Base-by-base conservation (phyloP, 2,113 vertebrate genomes). In the Porphyrio hochstetteri region DNA sequence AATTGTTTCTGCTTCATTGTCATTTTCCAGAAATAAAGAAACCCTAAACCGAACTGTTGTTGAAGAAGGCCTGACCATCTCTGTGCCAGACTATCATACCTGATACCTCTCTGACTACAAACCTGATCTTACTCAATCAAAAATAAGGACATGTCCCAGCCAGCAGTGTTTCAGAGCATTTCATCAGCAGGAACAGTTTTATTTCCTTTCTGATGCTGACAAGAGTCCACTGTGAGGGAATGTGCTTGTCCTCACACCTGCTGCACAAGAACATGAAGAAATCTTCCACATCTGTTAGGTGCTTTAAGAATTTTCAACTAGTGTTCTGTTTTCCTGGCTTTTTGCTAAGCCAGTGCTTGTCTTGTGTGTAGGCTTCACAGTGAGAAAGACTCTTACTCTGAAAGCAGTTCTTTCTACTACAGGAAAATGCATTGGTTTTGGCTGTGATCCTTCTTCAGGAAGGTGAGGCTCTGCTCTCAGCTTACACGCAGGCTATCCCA, bases 241-340 rank as follows among this genome's bases (percentile, higher is more conserved):
- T 10, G 79, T 77, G 50, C 83, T 92, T 88, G 44, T 50, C 67
- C 70, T 94, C 88, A 72, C 91, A 91, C 77, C 92, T 92, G 48
- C 87, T 35, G 61, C 69, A 75, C 72, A 40, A 60, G 56, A 96
- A 91, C 36, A 57, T 53, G 40, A 61, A 91, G 59, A 67, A 20
- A 36, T 87, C n/a, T 77, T 89, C 55, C 29, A 70, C 3, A 25
- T 16, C n/a, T n/a, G 53, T 69, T 65, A 93, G 70, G 44, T 42
- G 53, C 86, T 82, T 89, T 15, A 65, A 65, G 86, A 61, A 16
- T 38, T 77, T 50, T 36, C 67, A 50, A 69, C 4, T n/a, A 29
- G 18, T 88, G 79, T 60, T 67, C 71, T 82, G 40, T 70, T 92
- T 93, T 67, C 36, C n/a, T 4, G 2, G 10, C 28, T 72, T 92